phyloP scores from a whole-genome alignment of 2,888 invertebrate species.

The Drosophila setosimentum region DNA sequence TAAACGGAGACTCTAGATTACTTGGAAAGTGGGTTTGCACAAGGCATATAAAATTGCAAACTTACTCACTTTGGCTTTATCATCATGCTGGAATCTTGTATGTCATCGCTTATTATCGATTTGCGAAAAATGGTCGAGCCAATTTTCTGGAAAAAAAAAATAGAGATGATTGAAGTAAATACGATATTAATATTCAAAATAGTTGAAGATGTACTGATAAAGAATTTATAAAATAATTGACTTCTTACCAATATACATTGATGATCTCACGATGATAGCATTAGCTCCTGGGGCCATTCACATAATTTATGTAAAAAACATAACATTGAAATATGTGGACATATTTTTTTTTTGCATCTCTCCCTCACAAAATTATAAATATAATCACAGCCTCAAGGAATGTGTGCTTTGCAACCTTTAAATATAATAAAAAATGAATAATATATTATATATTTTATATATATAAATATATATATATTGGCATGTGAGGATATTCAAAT shows the following conservation, averaged over 20 bases:
- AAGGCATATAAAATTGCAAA: background rate
- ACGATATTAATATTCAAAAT: background rate
- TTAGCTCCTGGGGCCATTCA: slow-evolving; percentile 17
- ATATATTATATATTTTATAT: background rate
- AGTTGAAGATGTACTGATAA: background rate
- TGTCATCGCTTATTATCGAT: slow-evolving; percentile 45
- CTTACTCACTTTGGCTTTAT: slow-evolving; percentile 36
- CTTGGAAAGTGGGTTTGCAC: background rate
- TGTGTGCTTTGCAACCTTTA: slow-evolving; percentile 32
- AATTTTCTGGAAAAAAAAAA: slow-evolving; percentile 25
- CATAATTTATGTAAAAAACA: slow-evolving; percentile 13
- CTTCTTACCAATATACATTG: slow-evolving; percentile 43
- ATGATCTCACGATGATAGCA: slow-evolving; percentile 27
- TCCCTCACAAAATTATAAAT: slow-evolving; percentile 29
- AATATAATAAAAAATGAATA: background rate
- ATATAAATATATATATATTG: background rate
- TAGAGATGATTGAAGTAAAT: background rate
- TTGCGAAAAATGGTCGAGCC: slow-evolving; percentile 13
- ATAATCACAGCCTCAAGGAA: slow-evolving; percentile 45
- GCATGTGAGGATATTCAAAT: background rate
- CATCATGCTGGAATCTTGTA: slow-evolving; percentile 38
- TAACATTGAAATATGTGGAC: background rate
- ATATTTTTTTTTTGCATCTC: slow-evolving; percentile 7
- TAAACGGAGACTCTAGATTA: background rate
- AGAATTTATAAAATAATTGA: background rate